phyloP scores from a whole-genome alignment of 2,113 vertebrate species.

The Diglossa brunneiventris region DNA sequence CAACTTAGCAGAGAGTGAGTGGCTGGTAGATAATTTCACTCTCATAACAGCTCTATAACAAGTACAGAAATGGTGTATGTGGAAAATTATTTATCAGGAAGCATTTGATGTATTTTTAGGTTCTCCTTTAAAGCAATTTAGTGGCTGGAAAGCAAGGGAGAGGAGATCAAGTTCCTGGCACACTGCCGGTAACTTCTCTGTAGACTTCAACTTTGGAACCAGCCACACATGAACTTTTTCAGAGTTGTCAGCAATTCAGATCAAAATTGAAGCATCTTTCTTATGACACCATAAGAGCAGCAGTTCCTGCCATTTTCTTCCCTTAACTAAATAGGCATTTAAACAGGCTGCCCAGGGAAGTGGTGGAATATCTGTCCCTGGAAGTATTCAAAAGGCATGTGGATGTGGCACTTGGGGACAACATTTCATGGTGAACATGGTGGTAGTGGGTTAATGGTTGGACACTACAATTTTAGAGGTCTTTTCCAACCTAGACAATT shows the following conservation, averaged over 20 bases:
- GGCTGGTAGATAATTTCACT: not conserved
- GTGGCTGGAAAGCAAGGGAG: not conserved
- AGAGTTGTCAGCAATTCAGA: not conserved
- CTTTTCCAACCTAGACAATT: not conserved
- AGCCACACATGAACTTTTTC: not conserved
- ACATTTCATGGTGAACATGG: not conserved
- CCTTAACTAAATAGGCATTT: not conserved
- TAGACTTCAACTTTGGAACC: not conserved
- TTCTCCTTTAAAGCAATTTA: constrained; percentile 8
- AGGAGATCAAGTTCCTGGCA: not conserved
- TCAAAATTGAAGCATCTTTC: not conserved
- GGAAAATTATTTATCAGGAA: constrained; percentile 48
- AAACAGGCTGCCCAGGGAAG: not conserved
- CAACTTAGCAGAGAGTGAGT: not conserved
- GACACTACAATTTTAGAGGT: not conserved
- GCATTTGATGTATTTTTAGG: constrained; percentile 26
- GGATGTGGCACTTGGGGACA: not conserved
- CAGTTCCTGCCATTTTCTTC: not conserved
- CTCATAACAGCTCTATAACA: not conserved
- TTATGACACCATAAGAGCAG: not conserved
- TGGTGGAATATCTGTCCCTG: not conserved
- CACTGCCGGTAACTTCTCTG: not conserved
- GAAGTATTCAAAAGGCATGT: not conserved
- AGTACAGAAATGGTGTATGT: not conserved
- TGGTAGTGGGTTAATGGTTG: not conserved